Conservation (phyloP, 2,113 vertebrate genomes). For the Capricornis sumatraensis region DNA sequence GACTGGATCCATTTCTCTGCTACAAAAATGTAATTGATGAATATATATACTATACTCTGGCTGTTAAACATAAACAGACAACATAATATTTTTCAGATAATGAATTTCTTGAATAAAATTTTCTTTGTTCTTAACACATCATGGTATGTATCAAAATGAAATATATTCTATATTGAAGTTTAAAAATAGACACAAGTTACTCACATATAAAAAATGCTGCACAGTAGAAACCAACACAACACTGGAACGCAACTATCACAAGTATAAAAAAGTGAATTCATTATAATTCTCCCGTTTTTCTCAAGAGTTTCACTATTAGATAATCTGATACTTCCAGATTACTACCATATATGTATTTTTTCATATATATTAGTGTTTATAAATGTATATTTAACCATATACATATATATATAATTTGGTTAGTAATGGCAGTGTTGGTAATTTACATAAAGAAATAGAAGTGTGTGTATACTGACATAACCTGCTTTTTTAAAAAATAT, state of each 20-base stretch:
- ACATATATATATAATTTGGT: neutral
- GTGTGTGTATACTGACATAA: neutral
- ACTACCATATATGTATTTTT: neutral
- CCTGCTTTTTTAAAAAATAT: neutral
- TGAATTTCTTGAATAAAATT: neutral
- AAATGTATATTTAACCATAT: neutral
- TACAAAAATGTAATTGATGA: rapidly evolving
- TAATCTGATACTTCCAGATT: neutral
- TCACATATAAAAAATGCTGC: neutral
- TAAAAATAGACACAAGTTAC: neutral
- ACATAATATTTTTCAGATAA: neutral
- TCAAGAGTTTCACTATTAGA: neutral
- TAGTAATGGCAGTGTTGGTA: neutral
- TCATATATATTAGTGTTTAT: neutral
- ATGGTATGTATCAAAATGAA: neutral
- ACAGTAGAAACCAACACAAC: neutral
- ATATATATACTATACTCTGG: neutral
- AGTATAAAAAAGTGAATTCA: neutral
- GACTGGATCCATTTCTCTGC: neutral
- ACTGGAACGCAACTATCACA: neutral
- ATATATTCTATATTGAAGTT: neutral
- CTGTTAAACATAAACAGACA: neutral
- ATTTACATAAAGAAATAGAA: neutral
- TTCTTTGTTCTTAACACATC: neutral
- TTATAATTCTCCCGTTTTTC: neutral